Conservation (phyloP, 2,113 vertebrate species). For the Ameiurus melas region DNA sequence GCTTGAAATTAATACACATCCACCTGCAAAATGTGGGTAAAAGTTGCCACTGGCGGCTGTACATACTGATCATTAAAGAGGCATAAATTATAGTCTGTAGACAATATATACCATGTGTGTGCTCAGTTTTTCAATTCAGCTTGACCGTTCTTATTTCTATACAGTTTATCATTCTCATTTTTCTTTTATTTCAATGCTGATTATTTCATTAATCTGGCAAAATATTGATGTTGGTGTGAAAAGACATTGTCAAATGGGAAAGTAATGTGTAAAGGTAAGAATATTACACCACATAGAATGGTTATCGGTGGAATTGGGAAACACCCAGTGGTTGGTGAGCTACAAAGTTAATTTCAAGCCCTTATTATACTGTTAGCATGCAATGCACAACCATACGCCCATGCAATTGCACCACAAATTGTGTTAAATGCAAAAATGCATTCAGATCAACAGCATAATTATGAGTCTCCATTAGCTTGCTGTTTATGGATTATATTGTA, state of each 20-base stretch:
- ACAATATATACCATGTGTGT: neutral
- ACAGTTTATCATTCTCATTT: neutral
- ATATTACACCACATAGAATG: neutral
- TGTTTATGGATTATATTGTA: neutral
- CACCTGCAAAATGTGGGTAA: constrained; percentile 3
- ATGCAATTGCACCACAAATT: neutral
- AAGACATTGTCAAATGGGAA: neutral
- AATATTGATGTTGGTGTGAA: neutral
- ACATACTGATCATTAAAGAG: neutral
- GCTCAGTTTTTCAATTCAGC: neutral
- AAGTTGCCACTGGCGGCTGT: neutral
- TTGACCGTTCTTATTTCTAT: neutral
- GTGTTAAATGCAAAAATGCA: constrained; percentile 5
- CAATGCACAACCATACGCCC: constrained; percentile 8
- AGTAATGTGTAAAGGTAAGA: neutral
- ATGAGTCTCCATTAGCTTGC: neutral
- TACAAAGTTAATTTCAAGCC: neutral
- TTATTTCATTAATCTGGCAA: neutral
- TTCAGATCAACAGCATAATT: constrained; percentile 10
- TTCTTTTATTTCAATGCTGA: neutral
- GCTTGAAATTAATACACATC: constrained; percentile 11
- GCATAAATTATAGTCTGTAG: neutral
- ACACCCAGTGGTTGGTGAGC: neutral
- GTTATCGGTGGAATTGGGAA: neutral
- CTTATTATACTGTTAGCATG: neutral